These are phyloP conservation scores for Galeruca laticollis DNA, from an alignment of 2,888 invertebrate genomes.

Conservation along the genomic window DNA sequence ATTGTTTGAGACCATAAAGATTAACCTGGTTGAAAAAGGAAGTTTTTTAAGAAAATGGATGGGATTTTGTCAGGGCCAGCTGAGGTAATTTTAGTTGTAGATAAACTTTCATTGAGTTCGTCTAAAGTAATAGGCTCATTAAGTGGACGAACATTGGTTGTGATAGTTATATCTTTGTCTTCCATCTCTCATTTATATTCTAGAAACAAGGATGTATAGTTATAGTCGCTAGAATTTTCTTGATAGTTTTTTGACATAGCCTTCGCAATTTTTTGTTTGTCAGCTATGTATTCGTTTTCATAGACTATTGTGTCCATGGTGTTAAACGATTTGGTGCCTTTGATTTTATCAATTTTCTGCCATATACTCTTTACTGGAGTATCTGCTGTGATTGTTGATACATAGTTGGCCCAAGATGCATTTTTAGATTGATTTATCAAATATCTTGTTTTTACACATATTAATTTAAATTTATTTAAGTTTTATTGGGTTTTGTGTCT, in stretches of 20 bases:
- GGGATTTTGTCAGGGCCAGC: constrained; percentile 1
- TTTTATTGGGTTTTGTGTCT: constrained; percentile 2
- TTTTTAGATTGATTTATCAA: constrained; percentile 11
- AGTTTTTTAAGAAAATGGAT: neutral
- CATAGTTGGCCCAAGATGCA: constrained; percentile 7
- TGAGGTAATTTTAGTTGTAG: neutral
- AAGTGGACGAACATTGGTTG: constrained; percentile 2
- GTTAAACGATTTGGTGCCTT: neutral
- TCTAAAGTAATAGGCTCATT: constrained; percentile 2
- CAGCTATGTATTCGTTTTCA: neutral
- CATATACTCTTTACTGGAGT: neutral
- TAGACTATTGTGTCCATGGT: neutral
- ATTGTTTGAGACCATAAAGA: constrained; percentile 6
- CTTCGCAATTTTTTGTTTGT: neutral
- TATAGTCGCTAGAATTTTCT: neutral
- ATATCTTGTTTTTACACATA: constrained; percentile 6
- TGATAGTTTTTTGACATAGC: neutral
- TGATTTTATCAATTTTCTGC: neutral
- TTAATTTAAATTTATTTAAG: neutral
- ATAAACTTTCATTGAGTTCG: constrained; percentile 1
- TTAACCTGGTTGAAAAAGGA: neutral
- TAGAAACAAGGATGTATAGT: neutral
- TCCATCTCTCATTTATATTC: constrained; percentile 4
- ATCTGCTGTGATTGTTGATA: constrained; percentile 8
- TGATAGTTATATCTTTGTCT: neutral